Evolutionary conservation across 2,797 vertebrate genomes (phyloP), one percentile per base, ranked within the genome.

Genomic region (Danionella dracula): DNA sequence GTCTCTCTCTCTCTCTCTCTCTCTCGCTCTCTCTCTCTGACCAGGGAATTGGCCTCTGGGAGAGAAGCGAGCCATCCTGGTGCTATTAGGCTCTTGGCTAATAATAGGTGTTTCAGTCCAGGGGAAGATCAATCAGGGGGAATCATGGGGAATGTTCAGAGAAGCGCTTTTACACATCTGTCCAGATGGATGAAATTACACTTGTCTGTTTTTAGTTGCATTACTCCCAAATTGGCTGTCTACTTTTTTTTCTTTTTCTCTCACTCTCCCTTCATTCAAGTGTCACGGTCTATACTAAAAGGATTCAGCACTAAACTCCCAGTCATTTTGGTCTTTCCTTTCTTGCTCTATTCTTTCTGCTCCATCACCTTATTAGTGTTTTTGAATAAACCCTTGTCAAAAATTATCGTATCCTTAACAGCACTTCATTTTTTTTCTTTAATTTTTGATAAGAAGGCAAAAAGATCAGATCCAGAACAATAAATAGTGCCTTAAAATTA

Each of bases 161-260:
- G 88, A 87, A 88, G 90, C 80, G 81, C 85, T 88, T 92, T 91
- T 90, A 90, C 89, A 89, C 89, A 90, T 89, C 88, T 88, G 87
- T 83, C 86, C 87, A 88, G 88, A 91, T 92, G 87, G 89, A 90
- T 90, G 86, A 89, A 90, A 90, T 92, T 91, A 90, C 88, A 90
- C 88, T 91, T 89, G 88, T 91, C 90, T 90, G 86, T 90, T 92
- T 90, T 92, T 90, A 90, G 87, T 89, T 88, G 88, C 88, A 89
- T 91, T 90, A 90, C 87, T 90, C 84, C 85, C 86, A 92, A 91
- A 90, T 90, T 89, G 89, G 87, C 87, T 88, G 86, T 88, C 89
- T 85, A 84, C 86, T 85, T 80, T 85, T 82, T 80, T 70, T 50
- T 74, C 78, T 66, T 68, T 72, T 27, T 68, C 34, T 20, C 54